These are phyloP conservation scores for Diglossa cyanea DNA, from an alignment of 2,797 vertebrate species.

Conservation along the genomic window DNA sequence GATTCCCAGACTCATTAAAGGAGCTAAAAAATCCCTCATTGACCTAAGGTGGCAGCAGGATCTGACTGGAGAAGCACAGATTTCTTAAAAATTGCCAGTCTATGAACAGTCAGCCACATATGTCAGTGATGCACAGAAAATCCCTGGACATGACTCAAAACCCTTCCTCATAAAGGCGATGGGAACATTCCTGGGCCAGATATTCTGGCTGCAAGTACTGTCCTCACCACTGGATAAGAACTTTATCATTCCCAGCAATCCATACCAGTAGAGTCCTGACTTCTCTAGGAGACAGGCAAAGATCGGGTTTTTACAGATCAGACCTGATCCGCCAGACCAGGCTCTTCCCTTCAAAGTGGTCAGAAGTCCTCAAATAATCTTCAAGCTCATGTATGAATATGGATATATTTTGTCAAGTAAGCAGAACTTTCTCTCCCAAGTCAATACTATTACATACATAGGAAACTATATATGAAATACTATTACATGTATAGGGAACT, in stretches of 20 bases:
- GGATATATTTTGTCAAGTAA: background rate
- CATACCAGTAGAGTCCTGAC: background rate
- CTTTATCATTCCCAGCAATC: background rate
- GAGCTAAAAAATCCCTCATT: background rate
- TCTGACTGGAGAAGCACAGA: background rate
- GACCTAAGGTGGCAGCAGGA: background rate
- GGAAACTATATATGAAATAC: no score
- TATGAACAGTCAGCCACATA: background rate
- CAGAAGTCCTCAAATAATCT: background rate
- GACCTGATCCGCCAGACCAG: background rate
- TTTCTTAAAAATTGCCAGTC: background rate
- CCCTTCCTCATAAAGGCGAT: background rate
- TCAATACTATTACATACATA: background rate
- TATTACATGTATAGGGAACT: no score
- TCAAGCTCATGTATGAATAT: background rate
- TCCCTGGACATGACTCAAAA: background rate
- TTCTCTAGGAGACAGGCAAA: background rate
- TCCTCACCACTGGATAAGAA: background rate
- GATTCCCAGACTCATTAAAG: background rate
- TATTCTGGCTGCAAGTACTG: background rate
- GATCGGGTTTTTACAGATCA: constrained; percentile 17
- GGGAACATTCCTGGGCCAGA: background rate
- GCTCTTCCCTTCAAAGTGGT: background rate
- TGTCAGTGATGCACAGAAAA: background rate
- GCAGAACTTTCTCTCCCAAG: background rate